Percentiles rank a stretch among this genome's conserved stretches.
phyloP scores from a whole-genome alignment of 2,797 vertebrate genomes.

The Microcaecilia unicolor region DNA sequence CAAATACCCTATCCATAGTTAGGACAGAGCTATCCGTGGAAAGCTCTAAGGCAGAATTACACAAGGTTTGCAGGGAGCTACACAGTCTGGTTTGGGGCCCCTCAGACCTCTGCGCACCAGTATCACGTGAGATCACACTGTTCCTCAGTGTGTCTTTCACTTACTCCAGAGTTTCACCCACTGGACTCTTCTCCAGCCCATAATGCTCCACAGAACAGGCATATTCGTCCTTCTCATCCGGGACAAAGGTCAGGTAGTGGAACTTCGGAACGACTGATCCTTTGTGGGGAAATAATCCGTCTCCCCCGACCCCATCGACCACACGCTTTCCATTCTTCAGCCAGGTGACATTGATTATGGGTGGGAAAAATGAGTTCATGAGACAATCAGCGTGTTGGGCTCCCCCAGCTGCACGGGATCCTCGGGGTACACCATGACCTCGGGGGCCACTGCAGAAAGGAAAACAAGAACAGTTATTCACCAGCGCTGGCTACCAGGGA shows the following conservation, averaged over 20 bases:
- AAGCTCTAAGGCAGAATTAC: no score
- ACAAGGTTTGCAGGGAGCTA: no score
- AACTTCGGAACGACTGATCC: constrained; percentile 36
- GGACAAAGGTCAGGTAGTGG: constrained; percentile 38
- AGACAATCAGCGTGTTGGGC: constrained; percentile 39
- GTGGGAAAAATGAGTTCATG: constrained; percentile 31
- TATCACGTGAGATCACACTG: no score
- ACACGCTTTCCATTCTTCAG: constrained; percentile 22
- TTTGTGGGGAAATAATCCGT: constrained; percentile 17
- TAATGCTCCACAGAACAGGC: constrained; percentile 35
- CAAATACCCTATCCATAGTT: no score
- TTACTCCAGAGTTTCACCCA: constrained; percentile 39
- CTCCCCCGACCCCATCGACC: neutral
- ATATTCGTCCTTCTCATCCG: constrained; percentile 24
- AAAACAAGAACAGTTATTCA: no score
- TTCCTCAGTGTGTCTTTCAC: no score
- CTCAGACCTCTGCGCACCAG: no score
- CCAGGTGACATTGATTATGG: constrained; percentile 26
- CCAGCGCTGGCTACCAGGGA: no score
- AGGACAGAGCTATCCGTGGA: no score
- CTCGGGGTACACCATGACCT: constrained; percentile 11
- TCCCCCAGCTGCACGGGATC: constrained; percentile 5
- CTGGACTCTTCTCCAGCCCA: neutral
- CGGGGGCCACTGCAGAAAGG: constrained; percentile 34
- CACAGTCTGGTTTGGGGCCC: no score